These are phyloP conservation scores for Alcedo quadribrachys DNA, from an alignment of 2,797 vertebrate species.

Conservation along the genomic window DNA sequence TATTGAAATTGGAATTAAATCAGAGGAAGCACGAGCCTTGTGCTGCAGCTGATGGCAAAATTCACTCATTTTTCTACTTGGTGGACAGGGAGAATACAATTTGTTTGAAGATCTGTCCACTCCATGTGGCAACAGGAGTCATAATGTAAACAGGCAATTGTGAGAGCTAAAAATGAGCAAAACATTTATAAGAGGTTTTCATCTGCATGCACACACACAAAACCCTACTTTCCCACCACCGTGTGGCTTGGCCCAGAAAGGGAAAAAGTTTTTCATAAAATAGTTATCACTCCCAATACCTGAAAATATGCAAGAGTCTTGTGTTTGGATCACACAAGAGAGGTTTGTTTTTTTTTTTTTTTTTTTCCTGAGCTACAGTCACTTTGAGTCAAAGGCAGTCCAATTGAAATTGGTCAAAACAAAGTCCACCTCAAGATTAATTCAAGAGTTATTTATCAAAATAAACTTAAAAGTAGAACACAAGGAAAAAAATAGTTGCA, in stretches of 20 bases:
- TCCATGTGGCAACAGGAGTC: conserved; percentile 18
- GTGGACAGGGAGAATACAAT: background rate
- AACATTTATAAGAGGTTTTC: conserved; percentile 36
- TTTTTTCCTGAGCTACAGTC: background rate
- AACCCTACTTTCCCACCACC: background rate
- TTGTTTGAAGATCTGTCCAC: background rate
- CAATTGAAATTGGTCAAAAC: conserved; percentile 1
- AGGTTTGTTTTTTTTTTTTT: no score
- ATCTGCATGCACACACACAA: background rate
- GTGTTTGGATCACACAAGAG: background rate
- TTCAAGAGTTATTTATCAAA: conserved; percentile 15
- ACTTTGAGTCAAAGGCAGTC: background rate
- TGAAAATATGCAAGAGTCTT: background rate
- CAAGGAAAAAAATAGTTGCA: conserved; percentile 19
- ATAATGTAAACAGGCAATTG: conserved; percentile 12
- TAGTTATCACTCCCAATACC: background rate
- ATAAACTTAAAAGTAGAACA: background rate
- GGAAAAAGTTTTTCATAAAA: background rate
- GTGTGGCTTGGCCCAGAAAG: background rate
- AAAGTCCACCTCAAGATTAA: conserved; percentile 13
- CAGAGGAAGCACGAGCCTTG: conserved; percentile 25
- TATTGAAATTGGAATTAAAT: conserved; percentile 49
- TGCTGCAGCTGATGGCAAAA: conserved; percentile 40
- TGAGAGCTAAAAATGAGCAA: conserved; percentile 26
- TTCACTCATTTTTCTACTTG: conserved; percentile 3